Conservation (phyloP, 2,888 invertebrate species). For the Caenorhabditis doughertyi region DNA sequence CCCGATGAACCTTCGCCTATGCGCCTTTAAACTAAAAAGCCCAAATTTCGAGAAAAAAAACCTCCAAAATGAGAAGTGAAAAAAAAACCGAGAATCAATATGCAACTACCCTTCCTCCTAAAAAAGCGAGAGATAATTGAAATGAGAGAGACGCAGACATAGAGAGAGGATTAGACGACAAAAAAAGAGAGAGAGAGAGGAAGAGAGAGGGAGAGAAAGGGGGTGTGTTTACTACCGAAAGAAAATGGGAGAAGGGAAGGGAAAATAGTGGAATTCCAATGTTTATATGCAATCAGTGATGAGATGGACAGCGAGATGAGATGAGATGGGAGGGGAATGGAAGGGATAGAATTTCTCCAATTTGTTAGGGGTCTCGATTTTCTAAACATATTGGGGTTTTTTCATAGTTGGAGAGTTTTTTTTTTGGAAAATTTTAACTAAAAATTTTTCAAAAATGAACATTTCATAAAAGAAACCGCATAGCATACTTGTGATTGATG, state of each 20-base stretch:
- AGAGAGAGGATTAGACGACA: conserved; percentile 12
- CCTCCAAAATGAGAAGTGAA: background rate
- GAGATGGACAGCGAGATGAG: background rate
- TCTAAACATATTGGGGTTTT: background rate
- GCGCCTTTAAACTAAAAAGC: too few species aligned
- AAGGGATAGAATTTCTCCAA: conserved; percentile 15
- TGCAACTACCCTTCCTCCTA: background rate
- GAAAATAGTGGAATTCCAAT: conserved; percentile 8
- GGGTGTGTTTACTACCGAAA: background rate
- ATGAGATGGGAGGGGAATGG: background rate
- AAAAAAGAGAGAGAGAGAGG: background rate
- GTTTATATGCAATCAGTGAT: conserved; percentile 5
- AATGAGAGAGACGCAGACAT: conserved; percentile 5
- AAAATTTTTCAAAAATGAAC: background rate
- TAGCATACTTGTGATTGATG: too few species aligned
- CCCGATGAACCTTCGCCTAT: too few species aligned
- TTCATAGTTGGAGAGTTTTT: background rate
- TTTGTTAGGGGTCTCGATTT: background rate
- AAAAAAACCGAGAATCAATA: conserved; percentile 26
- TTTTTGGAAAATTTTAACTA: too few species aligned
- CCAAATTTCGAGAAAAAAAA: background rate
- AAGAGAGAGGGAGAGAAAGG: background rate
- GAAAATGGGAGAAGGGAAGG: background rate
- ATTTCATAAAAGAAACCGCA: background rate
- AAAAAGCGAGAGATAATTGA: background rate